Evolutionary conservation across 2,888 invertebrate genomes (phyloP).

Genomic region (Meteorus cinctellus): DNA sequence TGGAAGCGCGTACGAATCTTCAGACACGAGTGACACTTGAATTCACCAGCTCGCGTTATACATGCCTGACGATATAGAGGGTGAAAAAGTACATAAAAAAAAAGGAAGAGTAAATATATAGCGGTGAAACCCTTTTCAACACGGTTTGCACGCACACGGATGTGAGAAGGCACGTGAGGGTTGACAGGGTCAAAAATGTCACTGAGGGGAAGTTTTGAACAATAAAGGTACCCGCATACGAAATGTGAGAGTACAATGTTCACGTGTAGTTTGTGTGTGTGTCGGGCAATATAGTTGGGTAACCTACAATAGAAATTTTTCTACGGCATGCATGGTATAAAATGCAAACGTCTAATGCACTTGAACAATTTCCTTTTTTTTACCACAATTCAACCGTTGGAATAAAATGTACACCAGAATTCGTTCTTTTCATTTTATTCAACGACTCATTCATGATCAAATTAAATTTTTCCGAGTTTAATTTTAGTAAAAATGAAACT

Average conservation of each 20-base stretch:
- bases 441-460: no score
- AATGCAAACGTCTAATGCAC: neutral
- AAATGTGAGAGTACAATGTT: constrained; percentile 23
- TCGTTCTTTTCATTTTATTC: neutral
- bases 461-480: no score
- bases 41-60: constrained; percentile 5
- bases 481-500: no score
- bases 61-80: neutral
- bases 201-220: constrained; percentile 22
- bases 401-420: neutral
- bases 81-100: neutral
- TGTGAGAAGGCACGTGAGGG: constrained; percentile 16
- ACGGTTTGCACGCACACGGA: constrained; percentile 7
- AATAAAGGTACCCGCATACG: constrained; percentile 29
- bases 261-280: neutral
- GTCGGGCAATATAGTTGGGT: neutral
- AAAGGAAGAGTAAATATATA: constrained; percentile 3
- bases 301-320: constrained; percentile 3
- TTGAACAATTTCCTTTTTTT: neutral
- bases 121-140: constrained; percentile 12
- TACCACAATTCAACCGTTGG: neutral
- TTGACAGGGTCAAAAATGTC: constrained; percentile 33
- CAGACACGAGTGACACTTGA: constrained; percentile 10
- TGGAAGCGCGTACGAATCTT: constrained; percentile 6
- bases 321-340: neutral